phyloP scores from a whole-genome alignment of 2,888 invertebrate species.

The Yponomeuta malinellus region DNA sequence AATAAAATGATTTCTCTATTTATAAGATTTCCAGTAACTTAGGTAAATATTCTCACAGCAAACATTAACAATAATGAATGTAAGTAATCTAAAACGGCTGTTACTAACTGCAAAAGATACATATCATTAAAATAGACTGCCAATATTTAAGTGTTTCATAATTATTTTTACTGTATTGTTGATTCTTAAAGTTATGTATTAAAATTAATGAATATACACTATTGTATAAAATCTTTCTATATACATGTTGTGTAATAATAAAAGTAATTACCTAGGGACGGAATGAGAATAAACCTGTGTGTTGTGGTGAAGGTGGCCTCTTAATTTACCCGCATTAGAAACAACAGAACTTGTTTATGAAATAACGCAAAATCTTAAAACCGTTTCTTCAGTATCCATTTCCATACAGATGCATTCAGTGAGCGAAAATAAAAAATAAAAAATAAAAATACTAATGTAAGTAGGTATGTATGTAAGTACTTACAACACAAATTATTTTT shows the following conservation, averaged over 20 bases:
- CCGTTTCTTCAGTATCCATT: too few relatives aligned
- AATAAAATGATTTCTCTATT: conserved; percentile 12
- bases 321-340: conserved; percentile 5
- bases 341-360: too few relatives aligned
- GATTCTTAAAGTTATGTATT: conserved; percentile 59
- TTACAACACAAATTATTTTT: background rate
- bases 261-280: conserved; percentile 53
- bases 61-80: background rate
- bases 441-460: too few relatives aligned
- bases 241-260: conserved; percentile 74
- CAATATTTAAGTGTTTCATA: conserved; percentile 64
- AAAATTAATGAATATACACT: conserved; percentile 68
- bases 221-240: conserved; percentile 76
- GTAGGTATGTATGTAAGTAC: too few relatives aligned
- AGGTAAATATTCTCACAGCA: conserved; percentile 27
- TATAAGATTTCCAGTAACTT: too few relatives aligned
- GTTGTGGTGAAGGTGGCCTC: conserved; percentile 47
- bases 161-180: conserved; percentile 72
- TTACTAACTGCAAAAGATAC: conserved; percentile 74
- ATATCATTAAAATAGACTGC: conserved; percentile 76
- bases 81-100: conserved; percentile 39
- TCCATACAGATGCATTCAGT: too few relatives aligned
- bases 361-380: too few relatives aligned
- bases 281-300: conserved; percentile 65
- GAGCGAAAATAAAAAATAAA: too few relatives aligned